phyloP scores from a whole-genome alignment of 2,888 invertebrate species.

The Cephus sareptanus region DNA sequence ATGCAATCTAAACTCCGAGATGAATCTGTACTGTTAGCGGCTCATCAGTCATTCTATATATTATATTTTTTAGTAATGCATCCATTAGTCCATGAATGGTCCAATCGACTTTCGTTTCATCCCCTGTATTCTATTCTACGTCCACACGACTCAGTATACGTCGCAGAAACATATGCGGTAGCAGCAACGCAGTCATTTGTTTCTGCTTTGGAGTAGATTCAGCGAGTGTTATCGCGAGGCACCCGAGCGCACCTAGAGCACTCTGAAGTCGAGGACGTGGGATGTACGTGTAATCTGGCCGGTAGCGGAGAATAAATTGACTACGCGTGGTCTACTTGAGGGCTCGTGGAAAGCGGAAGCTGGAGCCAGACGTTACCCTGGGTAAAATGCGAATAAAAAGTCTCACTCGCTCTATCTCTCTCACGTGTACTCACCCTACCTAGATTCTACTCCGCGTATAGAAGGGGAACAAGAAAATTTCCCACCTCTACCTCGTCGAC shows the following conservation, averaged over 20 bases:
- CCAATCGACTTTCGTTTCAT: neutral
- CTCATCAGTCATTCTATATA: neutral
- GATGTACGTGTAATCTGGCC: neutral
- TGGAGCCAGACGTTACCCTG: neutral
- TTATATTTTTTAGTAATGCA: neutral
- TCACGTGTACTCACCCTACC: neutral
- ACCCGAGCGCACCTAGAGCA: slow-evolving; percentile 10
- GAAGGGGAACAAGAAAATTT: neutral
- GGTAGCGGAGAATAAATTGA: slow-evolving; percentile 15
- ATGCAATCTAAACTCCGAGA: neutral
- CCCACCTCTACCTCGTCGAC: neutral
- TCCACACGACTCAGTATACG: neutral
- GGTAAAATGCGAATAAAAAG: neutral
- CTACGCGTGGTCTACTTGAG: slow-evolving; percentile 13
- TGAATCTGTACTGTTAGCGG: neutral
- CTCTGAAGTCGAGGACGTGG: neutral
- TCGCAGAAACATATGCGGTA: neutral
- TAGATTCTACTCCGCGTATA: neutral
- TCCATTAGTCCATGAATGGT: neutral
- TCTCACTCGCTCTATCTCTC: neutral
- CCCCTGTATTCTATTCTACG: neutral
- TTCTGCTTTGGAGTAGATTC: slow-evolving; percentile 38
- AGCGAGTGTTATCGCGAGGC: slow-evolving; percentile 34
- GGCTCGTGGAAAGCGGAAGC: neutral
- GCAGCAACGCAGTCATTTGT: slow-evolving; percentile 28